Conservation (phyloP, 1,140 invertebrate genomes). For the Wiebesia pumilae region DNA sequence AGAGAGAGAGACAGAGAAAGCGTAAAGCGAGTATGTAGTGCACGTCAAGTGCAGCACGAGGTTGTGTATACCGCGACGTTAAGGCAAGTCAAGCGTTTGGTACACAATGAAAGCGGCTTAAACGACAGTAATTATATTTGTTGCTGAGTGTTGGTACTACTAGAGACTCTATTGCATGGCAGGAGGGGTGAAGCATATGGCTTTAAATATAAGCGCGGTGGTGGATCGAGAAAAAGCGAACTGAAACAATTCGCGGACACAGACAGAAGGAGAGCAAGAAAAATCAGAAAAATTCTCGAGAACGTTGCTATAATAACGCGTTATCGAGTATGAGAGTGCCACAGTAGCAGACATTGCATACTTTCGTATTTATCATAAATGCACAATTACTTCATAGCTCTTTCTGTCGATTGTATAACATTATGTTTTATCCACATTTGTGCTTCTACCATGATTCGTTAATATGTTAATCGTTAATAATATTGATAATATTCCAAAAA, state of each 20-base stretch:
- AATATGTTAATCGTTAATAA: too few species aligned
- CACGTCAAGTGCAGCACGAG: neutral
- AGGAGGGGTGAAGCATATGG: conserved; percentile 24
- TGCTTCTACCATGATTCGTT: too few species aligned
- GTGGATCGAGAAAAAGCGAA: neutral
- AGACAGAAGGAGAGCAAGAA: too few species aligned
- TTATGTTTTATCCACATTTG: too few species aligned
- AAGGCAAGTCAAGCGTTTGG: conserved; percentile 71
- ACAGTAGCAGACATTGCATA: too few species aligned
- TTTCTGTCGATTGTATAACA: too few species aligned
- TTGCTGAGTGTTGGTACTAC: conserved; percentile 67
- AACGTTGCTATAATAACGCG: too few species aligned
- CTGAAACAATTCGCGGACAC: neutral
- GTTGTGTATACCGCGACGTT: conserved; percentile 59
- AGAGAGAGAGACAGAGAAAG: neutral
- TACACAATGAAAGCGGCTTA: conserved; percentile 71
- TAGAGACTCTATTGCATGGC: conserved; percentile 28
- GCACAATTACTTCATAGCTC: too few species aligned
- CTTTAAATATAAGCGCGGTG: conserved; percentile 3
- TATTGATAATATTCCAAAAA: too few species aligned
- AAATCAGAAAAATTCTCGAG: conserved; percentile 6
- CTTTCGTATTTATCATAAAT: too few species aligned
- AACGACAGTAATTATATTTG: conserved; percentile 75
- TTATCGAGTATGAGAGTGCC: neutral
- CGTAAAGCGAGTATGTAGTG: conserved; percentile 50